These are phyloP conservation scores for Acleris holmiana DNA, from an alignment of 2,888 invertebrate species.

Conservation along the genomic window DNA sequence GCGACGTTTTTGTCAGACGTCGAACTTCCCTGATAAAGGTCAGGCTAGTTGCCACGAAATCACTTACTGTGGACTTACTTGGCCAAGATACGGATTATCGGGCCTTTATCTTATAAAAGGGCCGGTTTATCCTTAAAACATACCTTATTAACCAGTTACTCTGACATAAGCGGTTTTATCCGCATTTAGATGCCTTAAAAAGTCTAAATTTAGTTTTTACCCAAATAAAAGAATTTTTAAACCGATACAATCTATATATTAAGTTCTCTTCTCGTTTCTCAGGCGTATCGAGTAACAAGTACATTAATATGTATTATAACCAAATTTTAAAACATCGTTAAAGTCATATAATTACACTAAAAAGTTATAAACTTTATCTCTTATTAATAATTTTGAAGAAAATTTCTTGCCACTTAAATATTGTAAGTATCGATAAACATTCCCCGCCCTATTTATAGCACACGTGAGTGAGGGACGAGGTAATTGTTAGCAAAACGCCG, in stretches of 20 bases:
- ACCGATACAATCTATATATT: no score
- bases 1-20: slow-evolving; percentile 60
- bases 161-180: no score
- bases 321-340: no score
- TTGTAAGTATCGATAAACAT: slow-evolving; percentile 15
- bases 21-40: slow-evolving; percentile 62
- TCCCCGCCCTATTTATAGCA: slow-evolving; percentile 28
- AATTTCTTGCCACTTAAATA: neutral
- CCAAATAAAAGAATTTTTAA: no score
- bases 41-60: slow-evolving; percentile 44
- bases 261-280: no score
- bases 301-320: no score
- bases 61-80: slow-evolving; percentile 63
- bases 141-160: neutral
- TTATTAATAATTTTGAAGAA: no score
- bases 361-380: no score
- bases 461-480: slow-evolving; percentile 52
- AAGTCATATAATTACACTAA: no score
- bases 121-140: neutral
- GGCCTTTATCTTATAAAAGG: slow-evolving; percentile 18
- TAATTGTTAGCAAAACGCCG: slow-evolving; percentile 73
- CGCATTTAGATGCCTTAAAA: no score
- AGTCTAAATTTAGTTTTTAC: no score
- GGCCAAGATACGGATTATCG: slow-evolving; percentile 54
- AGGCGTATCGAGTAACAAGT: no score